Evolutionary conservation across 2,888 invertebrate genomes (phyloP), one percentile per base, ranked within the genome.

Genomic region (Eurytoma adleriae): DNA sequence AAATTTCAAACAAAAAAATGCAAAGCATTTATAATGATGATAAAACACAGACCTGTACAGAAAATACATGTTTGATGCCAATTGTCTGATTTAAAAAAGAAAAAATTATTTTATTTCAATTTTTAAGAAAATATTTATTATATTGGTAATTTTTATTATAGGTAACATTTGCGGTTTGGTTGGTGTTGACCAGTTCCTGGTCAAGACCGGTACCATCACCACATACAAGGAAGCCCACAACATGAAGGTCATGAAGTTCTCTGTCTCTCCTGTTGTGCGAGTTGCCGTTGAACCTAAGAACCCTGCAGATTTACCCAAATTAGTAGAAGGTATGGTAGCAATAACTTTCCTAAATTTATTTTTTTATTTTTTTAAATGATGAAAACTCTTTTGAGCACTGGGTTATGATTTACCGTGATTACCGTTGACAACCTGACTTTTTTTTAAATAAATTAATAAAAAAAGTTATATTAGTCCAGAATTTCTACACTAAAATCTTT

Each of bases 191-290:
- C 99, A 99, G 93, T 99, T 97, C 93, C 94, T 99, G 90, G 96
- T 99, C 80, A 99, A 99, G 92, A 99, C 99, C 85, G 99, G 99
- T 89, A 99, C 99, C 87, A 99, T 99, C 91, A 96, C 98, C 86
- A 99, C 99, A 54, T 99, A 94, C 94, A 99, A 99, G 93, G 98
- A 99, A 90, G 99, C 99, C 14, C 99, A 99, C 94, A 99, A 99
- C 94, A 96, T 99, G 97, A 95, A 95, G 93, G 98, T 99, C 86
- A 99, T 99, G 99, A 99, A 99, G 92, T 99, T 99, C 96, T 98
- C 97, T 87, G 99, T 99, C 75, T 99, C 98, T 3, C 99, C 99
- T 85, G 99, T 99, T 80, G 99, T 99, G 91, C 96, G 99, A 90
- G 98, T 99, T 50, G 99, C 99, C 87, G 99, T 99, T 2, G 99